phyloP scores from a whole-genome alignment of 2,797 vertebrate genomes.

The Tragelaphus eurycerus region DNA sequence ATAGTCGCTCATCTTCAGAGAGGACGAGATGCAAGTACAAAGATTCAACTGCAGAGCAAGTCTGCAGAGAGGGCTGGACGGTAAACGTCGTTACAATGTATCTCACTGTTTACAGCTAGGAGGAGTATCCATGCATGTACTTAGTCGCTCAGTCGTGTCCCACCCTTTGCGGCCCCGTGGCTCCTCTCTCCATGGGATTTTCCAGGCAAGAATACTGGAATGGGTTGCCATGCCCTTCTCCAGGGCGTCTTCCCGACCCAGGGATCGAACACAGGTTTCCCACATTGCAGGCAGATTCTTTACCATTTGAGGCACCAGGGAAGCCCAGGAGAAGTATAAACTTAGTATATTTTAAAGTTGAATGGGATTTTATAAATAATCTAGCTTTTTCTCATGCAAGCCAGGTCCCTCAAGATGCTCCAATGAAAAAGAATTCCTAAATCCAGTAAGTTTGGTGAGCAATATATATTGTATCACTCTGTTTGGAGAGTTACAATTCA shows the following conservation, averaged over 20 bases:
- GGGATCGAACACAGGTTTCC: not conserved
- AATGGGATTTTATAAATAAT: not conserved
- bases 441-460: not conserved
- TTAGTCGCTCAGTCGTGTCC: not conserved
- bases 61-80: not conserved
- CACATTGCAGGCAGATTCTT: not conserved
- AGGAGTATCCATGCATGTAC: accelerated
- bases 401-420: not conserved
- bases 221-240: not conserved
- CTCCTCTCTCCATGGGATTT: not conserved
- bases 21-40: not conserved
- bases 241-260: not conserved
- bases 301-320: not conserved
- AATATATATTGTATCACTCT: not conserved
- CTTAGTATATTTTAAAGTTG: conserved; percentile 2
- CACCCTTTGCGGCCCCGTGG: not conserved
- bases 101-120: not conserved
- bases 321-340: not conserved
- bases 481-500: not conserved
- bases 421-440: not conserved
- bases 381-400: not conserved
- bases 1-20: not conserved
- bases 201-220: not conserved
- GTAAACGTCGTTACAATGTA: not conserved
- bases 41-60: not conserved